Evolutionary conservation across 92 coral and sea anemone genomes (phyloP), one percentile per base, ranked within the genome.

Genomic region (Phenganax subtilis): DNA sequence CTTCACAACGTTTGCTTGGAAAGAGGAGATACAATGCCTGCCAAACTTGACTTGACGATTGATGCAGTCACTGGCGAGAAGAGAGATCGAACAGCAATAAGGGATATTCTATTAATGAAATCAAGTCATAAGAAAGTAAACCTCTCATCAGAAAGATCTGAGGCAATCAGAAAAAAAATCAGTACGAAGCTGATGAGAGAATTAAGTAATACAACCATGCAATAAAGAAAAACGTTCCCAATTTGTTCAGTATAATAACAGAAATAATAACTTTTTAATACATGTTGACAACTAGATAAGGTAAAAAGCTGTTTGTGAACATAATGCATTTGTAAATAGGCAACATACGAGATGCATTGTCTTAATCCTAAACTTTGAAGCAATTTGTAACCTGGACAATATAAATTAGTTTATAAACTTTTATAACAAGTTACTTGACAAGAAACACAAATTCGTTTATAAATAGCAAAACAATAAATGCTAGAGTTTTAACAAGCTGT

Each of bases 41-140:
- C 53, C 12, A 86, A 86, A 75, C 88, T 86, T 72, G 88, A 86
- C 64, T 81, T 86, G 69, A 86, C 86, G 75, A 51, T 81, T 20
- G 86, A 86, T 53, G 81, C 86, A 53, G 57, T 8, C 47, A 72
- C 71, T 12, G 72, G 71, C 14, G 47, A 82, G 65, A 81, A 58
- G 64, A 67, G 85, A 55, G 85, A 81, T 61, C 51, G 85, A 54
- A 57, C 57, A 15, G 70, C 85, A 57, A 81, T 81, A 12, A 65
- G 85, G 29, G 54, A 70, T 14, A 44, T 67, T 28, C 75, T 81
- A 63, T 12, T 27, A 16, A 77, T 77, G 82, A 77, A 17, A 10
- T 59, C 31, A 4, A 27, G 82, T 63, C 20, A 27, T 6, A 77
- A 51, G 37, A 9, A 28, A 12, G 54, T 27, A 56, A 53, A 55